Evolutionary conservation across 2,888 invertebrate species (phyloP), one percentile per base, ranked within the genome.

Genomic region (Drosophila recens): DNA sequence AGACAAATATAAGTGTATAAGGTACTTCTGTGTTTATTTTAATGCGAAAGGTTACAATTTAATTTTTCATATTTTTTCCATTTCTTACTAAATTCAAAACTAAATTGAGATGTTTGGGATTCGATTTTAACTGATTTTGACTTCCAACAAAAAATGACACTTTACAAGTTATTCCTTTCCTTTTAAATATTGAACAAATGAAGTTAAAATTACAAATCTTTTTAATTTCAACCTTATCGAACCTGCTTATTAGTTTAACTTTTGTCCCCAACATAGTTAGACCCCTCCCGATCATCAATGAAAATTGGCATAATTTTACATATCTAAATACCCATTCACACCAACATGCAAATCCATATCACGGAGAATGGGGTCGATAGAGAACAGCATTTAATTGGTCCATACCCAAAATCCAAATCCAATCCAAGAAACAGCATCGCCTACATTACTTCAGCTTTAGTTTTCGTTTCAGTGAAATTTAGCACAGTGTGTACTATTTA

Each of bases 11-110:
- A 78, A 52, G 59, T 74, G 78, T 77, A 49, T 54, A 70, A 63
- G 56, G 48, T 77, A 66, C 63, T 73, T 63, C 46, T 76, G 51
- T 77, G 62, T 76, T 78, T 73, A 42, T 53, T 69, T 65, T 49
- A 48, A 58, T 17, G 27, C 56, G 43, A 61, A 67, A 43, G 40
- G 40, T n/a, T 33, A 52, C 20, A 40, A 51, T 63, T 63, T 13
- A 58, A 20, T 63, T 49, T 36, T 58, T 61, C 38, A 67, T 64
- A n/a, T 51, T 65, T 46, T 76, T 48, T 73, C 36, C 61, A 27
- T 61, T 76, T 51, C 64, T 43, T 48, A 46, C 17, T 27, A 23
- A 53, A 53, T 45, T 36, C 17, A 17, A 27, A 45, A 46, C 30
- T 46, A 10, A 15, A 62, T 53, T 59, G 23, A 30, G 17, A 49